These are phyloP conservation scores for Caenorhabditis sinica DNA, from an alignment of 2,888 invertebrate species.

Conservation along the genomic window DNA sequence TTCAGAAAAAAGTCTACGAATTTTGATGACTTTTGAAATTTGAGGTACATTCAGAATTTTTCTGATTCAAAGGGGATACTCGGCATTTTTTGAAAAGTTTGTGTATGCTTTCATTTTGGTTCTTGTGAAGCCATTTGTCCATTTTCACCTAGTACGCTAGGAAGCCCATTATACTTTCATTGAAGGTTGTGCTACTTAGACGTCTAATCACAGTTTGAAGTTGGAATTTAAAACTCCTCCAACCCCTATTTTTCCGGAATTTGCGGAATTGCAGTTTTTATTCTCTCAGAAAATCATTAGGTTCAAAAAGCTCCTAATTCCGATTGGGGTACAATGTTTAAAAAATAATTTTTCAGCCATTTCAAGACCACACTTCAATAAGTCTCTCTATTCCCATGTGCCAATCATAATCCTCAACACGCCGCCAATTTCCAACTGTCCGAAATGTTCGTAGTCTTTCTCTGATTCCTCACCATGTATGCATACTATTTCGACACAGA, in stretches of 20 bases:
- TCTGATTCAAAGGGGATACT: too few species aligned
- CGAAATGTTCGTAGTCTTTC: slow-evolving; percentile 29
- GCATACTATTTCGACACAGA: slow-evolving; percentile 22
- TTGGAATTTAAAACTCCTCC: too few species aligned
- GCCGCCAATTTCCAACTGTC: slow-evolving; percentile 22
- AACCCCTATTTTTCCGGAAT: too few species aligned
- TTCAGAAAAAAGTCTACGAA: background rate
- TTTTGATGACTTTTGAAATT: background rate
- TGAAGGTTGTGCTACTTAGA: too few species aligned
- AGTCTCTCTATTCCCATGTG: background rate
- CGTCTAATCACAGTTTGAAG: too few species aligned
- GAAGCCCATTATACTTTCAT: too few species aligned
- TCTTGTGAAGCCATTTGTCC: too few species aligned
- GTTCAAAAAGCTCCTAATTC: slow-evolving; percentile 18
- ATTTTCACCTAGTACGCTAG: too few species aligned
- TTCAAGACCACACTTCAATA: slow-evolving; percentile 30
- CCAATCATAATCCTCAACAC: slow-evolving; percentile 29
- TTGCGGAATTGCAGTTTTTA: background rate
- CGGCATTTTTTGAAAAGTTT: too few species aligned
- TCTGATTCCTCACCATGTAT: background rate
- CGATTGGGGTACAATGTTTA: slow-evolving; percentile 21
- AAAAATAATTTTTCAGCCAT: background rate
- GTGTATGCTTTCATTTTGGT: too few species aligned
- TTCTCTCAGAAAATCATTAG: slow-evolving; percentile 1
- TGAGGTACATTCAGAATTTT: too few species aligned